phyloP scores from a whole-genome alignment of 2,797 vertebrate species.

The Rhyacichthys aspro region DNA sequence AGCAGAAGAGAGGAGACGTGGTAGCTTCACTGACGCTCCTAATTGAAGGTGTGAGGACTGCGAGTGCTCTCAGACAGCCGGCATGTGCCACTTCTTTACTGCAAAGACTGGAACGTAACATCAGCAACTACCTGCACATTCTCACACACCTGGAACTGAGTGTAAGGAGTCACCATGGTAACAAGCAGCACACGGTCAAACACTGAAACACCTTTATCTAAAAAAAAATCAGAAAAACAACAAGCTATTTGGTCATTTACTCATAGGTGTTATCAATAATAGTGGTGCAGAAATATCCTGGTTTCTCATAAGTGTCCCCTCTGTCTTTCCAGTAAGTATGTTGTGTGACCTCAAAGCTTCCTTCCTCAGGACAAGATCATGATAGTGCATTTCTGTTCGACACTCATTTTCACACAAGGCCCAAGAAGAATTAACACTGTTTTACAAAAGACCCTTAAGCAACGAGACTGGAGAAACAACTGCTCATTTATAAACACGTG shows the following conservation, averaged over 20 bases:
- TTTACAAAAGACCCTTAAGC: conserved; percentile 18
- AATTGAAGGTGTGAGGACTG: conserved; percentile 55
- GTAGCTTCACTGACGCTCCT: conserved; percentile 68
- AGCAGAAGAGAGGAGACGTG: conserved; percentile 72
- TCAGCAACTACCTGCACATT: conserved; percentile 74
- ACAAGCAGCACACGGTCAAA: conserved; percentile 14
- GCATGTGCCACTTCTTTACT: conserved; percentile 62
- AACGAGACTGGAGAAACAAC: neutral
- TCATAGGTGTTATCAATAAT: conserved; percentile 31
- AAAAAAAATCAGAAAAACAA: conserved; percentile 5
- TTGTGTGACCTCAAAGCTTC: conserved; percentile 56
- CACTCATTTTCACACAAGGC: conserved; percentile 23
- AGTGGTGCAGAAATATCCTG: conserved; percentile 55
- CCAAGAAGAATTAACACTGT: conserved; percentile 1
- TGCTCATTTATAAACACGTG: neutral
- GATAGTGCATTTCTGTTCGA: conserved; percentile 67
- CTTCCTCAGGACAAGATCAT: conserved; percentile 69
- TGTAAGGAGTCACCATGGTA: conserved; percentile 46
- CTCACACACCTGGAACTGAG: conserved; percentile 67
- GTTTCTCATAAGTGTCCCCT: conserved; percentile 57
- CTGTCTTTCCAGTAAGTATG: conserved; percentile 29
- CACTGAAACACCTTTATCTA: conserved; percentile 4
- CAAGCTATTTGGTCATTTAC: conserved; percentile 15
- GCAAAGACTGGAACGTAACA: conserved; percentile 69
- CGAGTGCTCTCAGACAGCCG: conserved; percentile 41